phyloP scores from a whole-genome alignment of 1,140 invertebrate genomes.

The Trichogramma pretiosum region DNA sequence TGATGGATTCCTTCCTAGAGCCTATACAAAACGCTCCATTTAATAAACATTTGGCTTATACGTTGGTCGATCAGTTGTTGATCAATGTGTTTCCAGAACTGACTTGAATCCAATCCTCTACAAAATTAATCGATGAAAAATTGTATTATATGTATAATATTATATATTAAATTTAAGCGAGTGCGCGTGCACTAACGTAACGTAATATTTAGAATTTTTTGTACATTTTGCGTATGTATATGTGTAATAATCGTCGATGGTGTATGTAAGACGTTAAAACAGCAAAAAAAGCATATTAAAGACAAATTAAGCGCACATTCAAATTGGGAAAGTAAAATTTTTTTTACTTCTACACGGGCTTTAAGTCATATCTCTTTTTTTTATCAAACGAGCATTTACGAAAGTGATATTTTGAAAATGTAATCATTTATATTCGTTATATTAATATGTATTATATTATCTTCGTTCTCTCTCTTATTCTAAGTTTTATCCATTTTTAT shows the following conservation, averaged over 20 bases:
- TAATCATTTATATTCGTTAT: no score
- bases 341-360: no score
- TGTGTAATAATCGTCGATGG: constrained; percentile 1
- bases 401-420: constrained; percentile 17
- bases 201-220: neutral
- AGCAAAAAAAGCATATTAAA: no score
- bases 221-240: no score
- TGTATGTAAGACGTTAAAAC: no score
- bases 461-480: constrained; percentile 1
- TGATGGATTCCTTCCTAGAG: constrained; percentile 36
- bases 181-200: no score
- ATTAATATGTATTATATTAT: neutral
- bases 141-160: no score
- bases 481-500: constrained; percentile 9
- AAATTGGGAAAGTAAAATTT: no score
- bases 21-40: constrained; percentile 35
- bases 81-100: constrained; percentile 46
- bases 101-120: constrained; percentile 1
- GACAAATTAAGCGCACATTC: no score
- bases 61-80: constrained; percentile 42
- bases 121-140: no score
- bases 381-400: constrained; percentile 13
- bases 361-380: no score
- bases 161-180: no score
- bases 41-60: constrained; percentile 45